phyloP scores from a whole-genome alignment of 2,888 invertebrate species.

The Leucophenga maculata region DNA sequence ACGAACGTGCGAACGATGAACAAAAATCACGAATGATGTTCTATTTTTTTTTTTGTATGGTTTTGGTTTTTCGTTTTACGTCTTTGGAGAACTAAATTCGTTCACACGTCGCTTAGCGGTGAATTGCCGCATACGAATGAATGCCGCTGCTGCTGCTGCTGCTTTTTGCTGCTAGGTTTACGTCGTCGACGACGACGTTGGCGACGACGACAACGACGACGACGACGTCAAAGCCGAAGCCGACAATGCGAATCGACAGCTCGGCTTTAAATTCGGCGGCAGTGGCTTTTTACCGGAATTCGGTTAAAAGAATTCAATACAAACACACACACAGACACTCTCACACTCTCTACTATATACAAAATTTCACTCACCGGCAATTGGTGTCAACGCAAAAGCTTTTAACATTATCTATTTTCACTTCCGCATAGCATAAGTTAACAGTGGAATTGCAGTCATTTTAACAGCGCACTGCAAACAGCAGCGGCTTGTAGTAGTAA shows the following conservation, averaged over 20 bases:
- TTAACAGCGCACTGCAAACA: too few relatives aligned
- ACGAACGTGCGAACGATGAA: background rate
- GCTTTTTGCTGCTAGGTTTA: constrained; percentile 27
- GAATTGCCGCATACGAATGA: constrained; percentile 66
- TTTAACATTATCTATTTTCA: too few relatives aligned
- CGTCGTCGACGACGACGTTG: constrained; percentile 17
- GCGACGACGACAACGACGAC: constrained; percentile 26
- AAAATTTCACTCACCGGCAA: too few relatives aligned
- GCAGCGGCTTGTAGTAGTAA: too few relatives aligned
- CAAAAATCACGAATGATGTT: background rate
- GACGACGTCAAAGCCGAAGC: constrained; percentile 38
- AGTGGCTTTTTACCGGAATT: too few relatives aligned
- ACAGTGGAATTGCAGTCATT: too few relatives aligned
- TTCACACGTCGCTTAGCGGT: constrained; percentile 45
- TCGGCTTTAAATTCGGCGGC: constrained; percentile 8
- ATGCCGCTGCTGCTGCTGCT: constrained; percentile 28
- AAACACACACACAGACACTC: constrained; percentile 27
- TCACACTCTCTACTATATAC: constrained; percentile 25
- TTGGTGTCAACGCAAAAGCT: too few relatives aligned
- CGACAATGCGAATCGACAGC: constrained; percentile 42
- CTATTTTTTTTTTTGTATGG: too few relatives aligned
- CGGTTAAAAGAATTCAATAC: too few relatives aligned
- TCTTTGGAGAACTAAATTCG: constrained; percentile 23
- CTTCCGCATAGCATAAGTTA: too few relatives aligned
- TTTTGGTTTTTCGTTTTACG: background rate